phyloP scores from a whole-genome alignment of 2,888 invertebrate genomes.

The Mechanitis mazaeus region DNA sequence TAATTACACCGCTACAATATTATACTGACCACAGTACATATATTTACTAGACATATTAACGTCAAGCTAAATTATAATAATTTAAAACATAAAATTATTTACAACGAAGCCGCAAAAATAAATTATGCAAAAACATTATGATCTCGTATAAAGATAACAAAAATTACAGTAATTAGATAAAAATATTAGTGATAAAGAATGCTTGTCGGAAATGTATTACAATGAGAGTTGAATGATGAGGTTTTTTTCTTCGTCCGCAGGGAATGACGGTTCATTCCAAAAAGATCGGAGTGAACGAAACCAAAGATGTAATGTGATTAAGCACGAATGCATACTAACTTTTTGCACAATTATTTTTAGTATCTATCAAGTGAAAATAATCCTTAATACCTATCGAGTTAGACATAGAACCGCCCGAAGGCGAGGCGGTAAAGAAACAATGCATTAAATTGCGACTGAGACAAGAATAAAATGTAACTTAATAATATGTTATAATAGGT shows the following conservation, averaged over 20 bases:
- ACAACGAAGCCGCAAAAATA: constrained; percentile 1
- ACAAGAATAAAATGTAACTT: constrained; percentile 16
- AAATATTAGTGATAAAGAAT: constrained; percentile 27
- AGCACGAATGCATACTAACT: constrained; percentile 34
- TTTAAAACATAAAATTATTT: constrained; percentile 1
- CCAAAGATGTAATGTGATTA: constrained; percentile 47
- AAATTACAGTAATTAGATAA: constrained; percentile 28
- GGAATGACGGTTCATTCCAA: constrained; percentile 23
- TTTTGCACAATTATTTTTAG: constrained; percentile 33
- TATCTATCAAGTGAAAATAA: constrained; percentile 24
- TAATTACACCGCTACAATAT: too few relatives aligned
- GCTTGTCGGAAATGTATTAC: constrained; percentile 27
- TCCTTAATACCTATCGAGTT: constrained; percentile 14
- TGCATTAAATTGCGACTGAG: constrained; percentile 18
- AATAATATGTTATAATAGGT: constrained; percentile 13
- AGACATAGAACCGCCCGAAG: constrained; percentile 8
- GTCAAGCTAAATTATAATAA: background rate
- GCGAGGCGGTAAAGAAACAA: constrained; percentile 8
- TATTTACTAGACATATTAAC: background rate
- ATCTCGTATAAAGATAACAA: constrained; percentile 17
- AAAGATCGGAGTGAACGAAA: constrained; percentile 44
- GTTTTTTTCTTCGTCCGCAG: constrained; percentile 18
- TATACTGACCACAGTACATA: background rate
- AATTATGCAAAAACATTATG: constrained; percentile 17
- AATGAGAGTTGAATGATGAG: constrained; percentile 14